Percentiles rank a stretch among this genome's conserved stretches.
Conservation (phyloP, 1,140 invertebrate genomes). For the Psilanteris sp. region DNA sequence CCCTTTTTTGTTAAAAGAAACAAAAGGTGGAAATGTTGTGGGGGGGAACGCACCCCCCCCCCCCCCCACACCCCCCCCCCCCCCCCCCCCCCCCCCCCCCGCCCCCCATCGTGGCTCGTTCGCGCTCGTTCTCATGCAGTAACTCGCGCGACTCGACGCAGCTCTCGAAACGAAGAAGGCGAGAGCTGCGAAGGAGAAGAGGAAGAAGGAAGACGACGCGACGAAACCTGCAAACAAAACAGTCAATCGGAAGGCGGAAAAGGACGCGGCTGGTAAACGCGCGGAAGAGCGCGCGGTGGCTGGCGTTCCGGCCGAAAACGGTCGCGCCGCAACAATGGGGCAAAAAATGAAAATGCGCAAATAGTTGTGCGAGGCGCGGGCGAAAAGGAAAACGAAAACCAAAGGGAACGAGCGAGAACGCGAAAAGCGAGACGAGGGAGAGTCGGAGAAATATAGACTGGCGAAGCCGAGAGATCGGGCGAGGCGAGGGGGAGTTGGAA, state of each 20-base stretch:
- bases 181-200: too few relatives aligned
- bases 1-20: too few relatives aligned
- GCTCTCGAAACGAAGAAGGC: too few relatives aligned
- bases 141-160: too few relatives aligned
- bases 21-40: too few relatives aligned
- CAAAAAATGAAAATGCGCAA: constrained; percentile 54
- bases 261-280: constrained; percentile 35
- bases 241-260: constrained; percentile 39
- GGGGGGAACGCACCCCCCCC: too few relatives aligned
- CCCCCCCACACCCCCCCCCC: too few relatives aligned
- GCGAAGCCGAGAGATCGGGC: constrained; percentile 18
- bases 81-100: too few relatives aligned
- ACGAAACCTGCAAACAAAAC: too few relatives aligned
- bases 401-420: constrained; percentile 26
- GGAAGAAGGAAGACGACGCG: too few relatives aligned
- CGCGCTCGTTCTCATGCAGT: too few relatives aligned
- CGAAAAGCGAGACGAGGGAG: constrained; percentile 28
- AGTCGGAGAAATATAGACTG: constrained; percentile 57
- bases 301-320: constrained; percentile 36
- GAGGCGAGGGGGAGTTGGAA: constrained; percentile 38
- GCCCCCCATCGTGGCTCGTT: too few relatives aligned
- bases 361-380: constrained; percentile 17
- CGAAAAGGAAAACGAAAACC: constrained; percentile 39
- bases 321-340: constrained; percentile 21
- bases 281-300: constrained; percentile 29